A percentile compares a stretch with the other conserved stretches of the same genome.
Evolutionary conservation across 2,797 vertebrate species (phyloP).

Genomic region (Lagorchestes hirsutus): DNA sequence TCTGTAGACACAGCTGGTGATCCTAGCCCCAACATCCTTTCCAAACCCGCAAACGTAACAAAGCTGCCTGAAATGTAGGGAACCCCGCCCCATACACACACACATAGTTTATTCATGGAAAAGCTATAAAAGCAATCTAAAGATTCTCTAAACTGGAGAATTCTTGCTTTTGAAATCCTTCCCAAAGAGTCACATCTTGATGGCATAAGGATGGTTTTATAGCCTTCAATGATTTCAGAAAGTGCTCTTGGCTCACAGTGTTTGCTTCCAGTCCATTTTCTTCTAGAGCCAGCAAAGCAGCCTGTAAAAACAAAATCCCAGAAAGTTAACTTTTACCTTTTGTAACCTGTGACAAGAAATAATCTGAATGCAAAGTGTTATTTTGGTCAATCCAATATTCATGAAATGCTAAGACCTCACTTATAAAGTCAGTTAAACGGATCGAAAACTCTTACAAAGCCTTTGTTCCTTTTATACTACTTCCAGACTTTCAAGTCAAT

Average conservation of each 20-base stretch:
- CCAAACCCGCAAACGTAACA: background rate
- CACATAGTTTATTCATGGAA: slow-evolving; percentile 5
- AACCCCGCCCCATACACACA: background rate
- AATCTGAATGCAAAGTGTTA: slow-evolving; percentile 10
- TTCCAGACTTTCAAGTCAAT: slow-evolving; percentile 1
- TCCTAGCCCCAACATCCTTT: background rate
- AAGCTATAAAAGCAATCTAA: slow-evolving; percentile 18
- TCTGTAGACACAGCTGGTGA: background rate
- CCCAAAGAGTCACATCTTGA: slow-evolving; percentile 88
- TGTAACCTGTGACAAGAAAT: slow-evolving; percentile 7
- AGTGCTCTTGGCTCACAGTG: slow-evolving; percentile 88
- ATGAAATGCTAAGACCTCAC: slow-evolving; percentile 1
- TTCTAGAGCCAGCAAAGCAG: slow-evolving; percentile 93
- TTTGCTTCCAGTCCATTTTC: slow-evolving; percentile 90
- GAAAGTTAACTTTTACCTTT: background rate
- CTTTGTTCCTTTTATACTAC: slow-evolving; percentile 25
- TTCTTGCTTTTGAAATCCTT: slow-evolving; percentile 82
- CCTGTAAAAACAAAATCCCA: slow-evolving; percentile 84
- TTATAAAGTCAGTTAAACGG: background rate
- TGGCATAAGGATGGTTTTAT: slow-evolving; percentile 90
- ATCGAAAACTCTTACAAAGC: slow-evolving; percentile 28
- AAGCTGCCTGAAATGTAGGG: slow-evolving; percentile 14
- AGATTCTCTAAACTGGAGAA: slow-evolving; percentile 65
- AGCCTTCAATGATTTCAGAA: slow-evolving; percentile 87
- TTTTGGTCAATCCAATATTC: slow-evolving; percentile 14